A percentile compares a stretch with the other conserved stretches of the same genome.
Evolutionary conservation across 37 sponge, comb jelly and placozoan genomes (phyloP).

Genomic region (Chondrosia reniformis): DNA sequence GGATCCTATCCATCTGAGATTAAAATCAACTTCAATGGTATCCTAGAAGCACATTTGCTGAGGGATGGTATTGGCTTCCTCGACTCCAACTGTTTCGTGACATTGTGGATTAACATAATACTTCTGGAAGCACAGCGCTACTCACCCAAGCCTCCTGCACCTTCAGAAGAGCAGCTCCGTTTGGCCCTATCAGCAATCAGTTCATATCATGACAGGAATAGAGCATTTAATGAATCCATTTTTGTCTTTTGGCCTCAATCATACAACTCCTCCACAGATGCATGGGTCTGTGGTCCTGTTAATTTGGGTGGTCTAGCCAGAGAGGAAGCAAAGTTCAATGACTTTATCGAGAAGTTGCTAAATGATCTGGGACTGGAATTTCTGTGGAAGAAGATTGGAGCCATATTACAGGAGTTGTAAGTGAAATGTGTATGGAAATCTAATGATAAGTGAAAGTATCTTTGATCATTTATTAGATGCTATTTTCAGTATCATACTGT

Average conservation of each 20-base stretch:
- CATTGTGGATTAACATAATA: constrained; percentile 37
- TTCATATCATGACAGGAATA: constrained; percentile 45
- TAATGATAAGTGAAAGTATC: too few species aligned
- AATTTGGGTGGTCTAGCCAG: constrained; percentile 16
- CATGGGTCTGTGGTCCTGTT: constrained; percentile 29
- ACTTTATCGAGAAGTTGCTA: not conserved
- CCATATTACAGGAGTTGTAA: not conserved
- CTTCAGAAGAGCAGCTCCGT: constrained; percentile 32
- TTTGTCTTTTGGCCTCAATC: constrained; percentile 46
- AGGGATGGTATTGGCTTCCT: constrained; percentile 17
- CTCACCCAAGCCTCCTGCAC: constrained; percentile 9
- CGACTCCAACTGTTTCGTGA: constrained; percentile 54
- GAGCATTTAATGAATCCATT: not conserved
- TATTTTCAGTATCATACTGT: too few species aligned
- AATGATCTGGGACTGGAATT: constrained; percentile 21
- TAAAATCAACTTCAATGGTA: constrained; percentile 22
- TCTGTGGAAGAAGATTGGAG: constrained; percentile 22
- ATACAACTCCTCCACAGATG: constrained; percentile 21
- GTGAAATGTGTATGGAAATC: too few species aligned
- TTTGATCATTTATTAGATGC: too few species aligned
- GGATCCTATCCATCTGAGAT: constrained; percentile 49
- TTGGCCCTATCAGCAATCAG: constrained; percentile 31
- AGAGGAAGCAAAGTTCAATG: not conserved
- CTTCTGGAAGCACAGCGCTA: constrained; percentile 33
- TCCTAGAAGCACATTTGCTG: not conserved